Evolutionary conservation across 2,888 invertebrate species (phyloP), one percentile per base, ranked within the genome.

Genomic region (Camptogramma bilineatum): DNA sequence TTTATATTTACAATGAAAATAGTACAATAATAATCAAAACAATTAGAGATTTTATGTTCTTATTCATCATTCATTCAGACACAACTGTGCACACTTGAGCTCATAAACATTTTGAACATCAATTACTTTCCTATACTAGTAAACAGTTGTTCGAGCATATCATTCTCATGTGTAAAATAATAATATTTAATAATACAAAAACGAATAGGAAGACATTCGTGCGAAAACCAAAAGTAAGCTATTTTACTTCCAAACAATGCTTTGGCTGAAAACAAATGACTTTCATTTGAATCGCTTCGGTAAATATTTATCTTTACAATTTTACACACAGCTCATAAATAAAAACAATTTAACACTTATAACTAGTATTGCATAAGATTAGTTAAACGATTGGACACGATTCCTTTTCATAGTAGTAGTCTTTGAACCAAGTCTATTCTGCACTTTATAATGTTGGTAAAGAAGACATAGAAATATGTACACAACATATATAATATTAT

Each of bases 301-400:
- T 82, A 80, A 75, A 80, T 78, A 80, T 58, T 70, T 79, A 81
- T 82, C 73, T 77, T 73, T 70, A 75, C 72, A 73, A 72, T 78
- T 79, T 82, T 80, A 84, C 80, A 84, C 85, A 87, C 86, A 81
- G 79, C 77, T 81, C 82, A 91, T 92, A 92, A 91, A 90, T 91
- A 90, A 90, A 91, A 93, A 91, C 88, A 91, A 92, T 89, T 88
- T 89, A 93, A 92, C 93, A 93, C 93, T 93, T 93, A 93, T 75
- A 87, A 79, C 93, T 92, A 93, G 86, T 92, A 93, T 93, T 93
- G 93, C 93, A 91, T 91, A 91, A 88, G 89, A 90, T 87, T 71
- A 72, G 78, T 81, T 83, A 89, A 85, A 86, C 85, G 83, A 90
- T 88, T 81, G 86, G 84, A 86, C 80, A 66, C 54, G 34, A 58